A percentile compares a stretch with the other conserved stretches of the same genome.
Conservation (phyloP, 1,140 invertebrate genomes). For the Macrostomum lignano region DNA sequence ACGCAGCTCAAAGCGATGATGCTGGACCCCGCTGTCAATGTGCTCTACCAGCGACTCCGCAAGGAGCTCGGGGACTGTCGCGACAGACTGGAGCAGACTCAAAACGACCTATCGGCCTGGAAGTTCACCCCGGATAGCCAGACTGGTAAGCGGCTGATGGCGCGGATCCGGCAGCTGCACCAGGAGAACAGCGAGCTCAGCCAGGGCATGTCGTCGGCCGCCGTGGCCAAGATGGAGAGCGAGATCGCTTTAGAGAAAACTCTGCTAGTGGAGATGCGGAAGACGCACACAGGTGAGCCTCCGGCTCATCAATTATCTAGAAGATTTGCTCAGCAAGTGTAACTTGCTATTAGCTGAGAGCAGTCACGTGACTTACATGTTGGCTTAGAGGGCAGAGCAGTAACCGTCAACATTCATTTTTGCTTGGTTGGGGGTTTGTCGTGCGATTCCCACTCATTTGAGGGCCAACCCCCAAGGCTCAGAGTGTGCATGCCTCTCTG, state of each 20-base stretch:
- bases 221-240: conserved; percentile 72
- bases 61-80: conserved; percentile 62
- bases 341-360: too few relatives aligned
- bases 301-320: too few relatives aligned
- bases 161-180: conserved; percentile 72
- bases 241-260: conserved; percentile 75
- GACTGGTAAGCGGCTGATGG: conserved; percentile 85
- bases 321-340: too few relatives aligned
- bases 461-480: too few relatives aligned
- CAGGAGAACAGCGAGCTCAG: conserved; percentile 93
- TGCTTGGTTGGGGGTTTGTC: too few relatives aligned
- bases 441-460: too few relatives aligned
- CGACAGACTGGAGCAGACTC: conserved; percentile 70
- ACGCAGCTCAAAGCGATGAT: conserved; percentile 49
- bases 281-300: conserved; percentile 57
- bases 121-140: conserved; percentile 62
- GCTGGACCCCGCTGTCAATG: conserved; percentile 75
- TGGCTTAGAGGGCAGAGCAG: too few relatives aligned
- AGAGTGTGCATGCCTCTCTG: too few relatives aligned
- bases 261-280: conserved; percentile 79
- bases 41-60: conserved; percentile 60
- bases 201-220: conserved; percentile 67
- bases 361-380: too few relatives aligned
- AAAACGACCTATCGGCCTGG: conserved; percentile 87
- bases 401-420: too few relatives aligned